These are phyloP conservation scores for Ceuthmochares aereus DNA, from an alignment of 2,113 vertebrate species.

Conservation along the genomic window DNA sequence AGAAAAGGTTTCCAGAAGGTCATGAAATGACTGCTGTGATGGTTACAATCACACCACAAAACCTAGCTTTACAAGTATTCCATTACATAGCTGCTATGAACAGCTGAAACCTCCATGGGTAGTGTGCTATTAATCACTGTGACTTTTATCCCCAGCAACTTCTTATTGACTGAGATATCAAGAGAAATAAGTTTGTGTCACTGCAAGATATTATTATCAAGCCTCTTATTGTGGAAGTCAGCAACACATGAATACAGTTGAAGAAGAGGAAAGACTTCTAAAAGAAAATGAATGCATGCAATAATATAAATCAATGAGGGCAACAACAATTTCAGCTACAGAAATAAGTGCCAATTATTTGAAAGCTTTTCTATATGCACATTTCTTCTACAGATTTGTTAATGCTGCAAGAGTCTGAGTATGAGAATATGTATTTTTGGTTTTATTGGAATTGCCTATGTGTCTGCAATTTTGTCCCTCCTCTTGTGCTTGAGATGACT, in stretches of 20 bases:
- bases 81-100: not conserved
- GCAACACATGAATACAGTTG: not conserved
- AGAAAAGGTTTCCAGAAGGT: not conserved
- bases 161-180: not conserved
- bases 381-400: not conserved
- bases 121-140: conserved; percentile 6
- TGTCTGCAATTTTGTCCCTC: not conserved
- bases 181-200: not conserved
- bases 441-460: not conserved
- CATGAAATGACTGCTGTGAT: not conserved
- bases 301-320: not conserved
- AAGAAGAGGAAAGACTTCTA: not conserved
- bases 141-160: not conserved
- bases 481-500: not conserved
- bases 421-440: not conserved
- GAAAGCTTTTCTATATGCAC: not conserved
- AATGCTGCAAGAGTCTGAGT: not conserved
- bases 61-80: not conserved
- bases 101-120: not conserved
- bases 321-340: not conserved
- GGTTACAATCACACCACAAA: not conserved
- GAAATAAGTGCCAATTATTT: not conserved
- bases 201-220: not conserved
- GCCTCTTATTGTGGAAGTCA: not conserved
- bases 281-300: not conserved